Evolutionary conservation across 1,140 invertebrate genomes (phyloP).

Genomic region (Temnothorax nylanderi): DNA sequence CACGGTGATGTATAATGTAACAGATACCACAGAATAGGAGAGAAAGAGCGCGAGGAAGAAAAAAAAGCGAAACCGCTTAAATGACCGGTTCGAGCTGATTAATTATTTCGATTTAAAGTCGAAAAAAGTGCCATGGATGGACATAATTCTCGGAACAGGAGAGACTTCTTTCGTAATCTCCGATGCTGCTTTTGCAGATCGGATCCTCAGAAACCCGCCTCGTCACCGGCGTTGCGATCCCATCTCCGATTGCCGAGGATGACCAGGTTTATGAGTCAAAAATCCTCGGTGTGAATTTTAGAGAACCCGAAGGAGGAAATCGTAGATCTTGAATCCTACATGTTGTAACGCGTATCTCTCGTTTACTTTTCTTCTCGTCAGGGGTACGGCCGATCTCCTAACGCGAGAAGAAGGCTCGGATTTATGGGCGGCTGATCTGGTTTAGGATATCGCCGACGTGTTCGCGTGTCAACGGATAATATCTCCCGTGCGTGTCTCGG

Average conservation of each 20-base stretch:
- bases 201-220: slow-evolving; percentile 22
- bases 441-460: slow-evolving; percentile 61
- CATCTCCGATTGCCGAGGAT: slow-evolving; percentile 68
- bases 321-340: slow-evolving; percentile 70
- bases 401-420: slow-evolving; percentile 36
- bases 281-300: slow-evolving; percentile 70
- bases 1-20: slow-evolving; percentile 84
- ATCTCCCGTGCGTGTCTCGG: slow-evolving; percentile 51
- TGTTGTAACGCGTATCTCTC: slow-evolving; percentile 39
- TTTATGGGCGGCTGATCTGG: slow-evolving; percentile 60
- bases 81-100: slow-evolving; percentile 77
- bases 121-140: slow-evolving; percentile 75
- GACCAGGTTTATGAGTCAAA: slow-evolving; percentile 74
- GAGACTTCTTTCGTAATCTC: slow-evolving; percentile 63
- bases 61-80: slow-evolving; percentile 51
- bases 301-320: slow-evolving; percentile 75
- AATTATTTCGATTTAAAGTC: slow-evolving; percentile 83
- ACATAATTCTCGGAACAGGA: slow-evolving; percentile 76
- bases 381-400: slow-evolving; percentile 36
- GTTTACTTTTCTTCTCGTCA: slow-evolving; percentile 31
- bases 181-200: slow-evolving; percentile 33
- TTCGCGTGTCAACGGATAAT: slow-evolving; percentile 64
- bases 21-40: slow-evolving; percentile 77
- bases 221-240: slow-evolving; percentile 37
- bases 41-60: slow-evolving; percentile 20